Conservation (phyloP, 2,888 invertebrate species). For the Pycnomerus fuliginosus region DNA sequence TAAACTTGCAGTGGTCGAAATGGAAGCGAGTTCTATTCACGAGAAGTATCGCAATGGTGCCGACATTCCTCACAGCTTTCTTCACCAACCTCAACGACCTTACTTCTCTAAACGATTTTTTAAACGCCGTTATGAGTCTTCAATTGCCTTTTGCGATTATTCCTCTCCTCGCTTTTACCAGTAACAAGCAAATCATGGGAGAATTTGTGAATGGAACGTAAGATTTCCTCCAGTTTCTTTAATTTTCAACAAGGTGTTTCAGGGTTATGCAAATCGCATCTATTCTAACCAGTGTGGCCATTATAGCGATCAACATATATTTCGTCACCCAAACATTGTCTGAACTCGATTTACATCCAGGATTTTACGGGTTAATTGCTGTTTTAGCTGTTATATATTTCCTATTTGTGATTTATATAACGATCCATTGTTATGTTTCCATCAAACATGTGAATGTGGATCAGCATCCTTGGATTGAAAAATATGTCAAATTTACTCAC, state of each 20-base stretch:
- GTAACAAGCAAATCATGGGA: constrained; percentile 75
- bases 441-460: constrained; percentile 30
- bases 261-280: constrained; percentile 68
- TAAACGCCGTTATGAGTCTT: constrained; percentile 85
- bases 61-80: constrained; percentile 68
- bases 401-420: constrained; percentile 33
- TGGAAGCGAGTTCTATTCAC: constrained; percentile 87
- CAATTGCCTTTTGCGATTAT: constrained; percentile 84
- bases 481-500: constrained; percentile 30
- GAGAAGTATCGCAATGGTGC: constrained; percentile 77
- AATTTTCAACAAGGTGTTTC: constrained; percentile 41
- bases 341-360: constrained; percentile 43
- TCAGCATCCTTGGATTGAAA: constrained; percentile 27
- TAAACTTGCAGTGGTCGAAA: constrained; percentile 78
- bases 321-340: constrained; percentile 67
- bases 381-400: constrained; percentile 30
- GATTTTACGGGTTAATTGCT: constrained; percentile 24
- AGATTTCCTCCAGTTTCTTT: constrained; percentile 44
- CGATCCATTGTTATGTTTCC: constrained; percentile 35
- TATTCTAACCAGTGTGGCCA: constrained; percentile 62
- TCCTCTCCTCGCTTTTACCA: constrained; percentile 83
- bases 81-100: constrained; percentile 67
- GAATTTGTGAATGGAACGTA: constrained; percentile 77
- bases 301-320: constrained; percentile 76
- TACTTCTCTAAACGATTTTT: constrained; percentile 76